These are phyloP conservation scores for Acrossocheilus wenchowensis DNA, from an alignment of 2,797 vertebrate species.

Conservation along the genomic window DNA sequence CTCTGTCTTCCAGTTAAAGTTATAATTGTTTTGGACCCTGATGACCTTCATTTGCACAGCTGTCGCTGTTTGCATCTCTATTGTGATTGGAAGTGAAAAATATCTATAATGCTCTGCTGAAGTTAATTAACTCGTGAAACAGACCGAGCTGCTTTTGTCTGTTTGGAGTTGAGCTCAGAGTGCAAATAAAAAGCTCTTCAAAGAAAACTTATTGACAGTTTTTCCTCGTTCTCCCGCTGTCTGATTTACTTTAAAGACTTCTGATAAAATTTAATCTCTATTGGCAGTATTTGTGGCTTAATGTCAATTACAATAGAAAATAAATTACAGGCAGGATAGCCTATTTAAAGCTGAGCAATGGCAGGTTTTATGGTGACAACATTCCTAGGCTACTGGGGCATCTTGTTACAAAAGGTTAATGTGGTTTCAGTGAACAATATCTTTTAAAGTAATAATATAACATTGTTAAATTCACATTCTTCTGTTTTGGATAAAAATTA, in stretches of 20 bases:
- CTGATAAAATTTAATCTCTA: neutral
- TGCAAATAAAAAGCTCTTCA: neutral
- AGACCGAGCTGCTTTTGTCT: conserved; percentile 1
- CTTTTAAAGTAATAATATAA: neutral
- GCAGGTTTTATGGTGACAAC: neutral
- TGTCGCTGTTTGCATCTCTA: neutral
- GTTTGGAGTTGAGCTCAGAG: neutral
- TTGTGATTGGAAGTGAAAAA: neutral
- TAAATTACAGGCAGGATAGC: neutral
- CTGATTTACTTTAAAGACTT: neutral
- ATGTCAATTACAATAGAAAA: neutral
- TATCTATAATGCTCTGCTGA: conserved; percentile 15
- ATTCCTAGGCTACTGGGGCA: neutral
- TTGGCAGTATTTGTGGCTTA: neutral
- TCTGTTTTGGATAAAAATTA: neutral
- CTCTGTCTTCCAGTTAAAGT: conserved; percentile 5
- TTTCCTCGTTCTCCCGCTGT: neutral
- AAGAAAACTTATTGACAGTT: neutral
- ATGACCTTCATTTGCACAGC: neutral
- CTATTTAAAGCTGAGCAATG: neutral
- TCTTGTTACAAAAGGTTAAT: neutral
- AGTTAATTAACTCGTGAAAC: conserved; percentile 22
- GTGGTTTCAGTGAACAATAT: neutral
- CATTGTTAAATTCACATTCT: neutral
- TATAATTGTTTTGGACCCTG: conserved; percentile 22